Evolutionary conservation across 2,888 invertebrate species (phyloP).

Genomic region (Eucera pruinosa): DNA sequence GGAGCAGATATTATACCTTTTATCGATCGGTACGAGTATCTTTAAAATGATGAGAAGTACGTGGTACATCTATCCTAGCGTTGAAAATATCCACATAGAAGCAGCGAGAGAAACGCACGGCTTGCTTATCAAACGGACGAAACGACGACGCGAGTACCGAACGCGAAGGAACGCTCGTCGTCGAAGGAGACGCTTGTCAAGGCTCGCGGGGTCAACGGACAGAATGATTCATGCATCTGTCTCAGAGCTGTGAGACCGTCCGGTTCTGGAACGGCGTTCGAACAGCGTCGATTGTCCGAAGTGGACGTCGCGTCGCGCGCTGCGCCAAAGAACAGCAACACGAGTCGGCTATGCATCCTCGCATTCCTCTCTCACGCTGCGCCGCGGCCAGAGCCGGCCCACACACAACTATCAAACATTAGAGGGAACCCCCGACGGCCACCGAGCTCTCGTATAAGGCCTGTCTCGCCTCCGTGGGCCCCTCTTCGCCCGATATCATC

Average conservation of each 20-base stretch:
- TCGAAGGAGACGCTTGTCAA: slow-evolving; percentile 5
- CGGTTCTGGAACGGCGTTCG: slow-evolving; percentile 61
- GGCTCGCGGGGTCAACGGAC: slow-evolving; percentile 64
- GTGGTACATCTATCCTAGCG: too few species aligned
- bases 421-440: slow-evolving; percentile 73
- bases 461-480: slow-evolving; percentile 66
- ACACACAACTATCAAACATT: slow-evolving; percentile 79
- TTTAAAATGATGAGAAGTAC: too few species aligned
- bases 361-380: slow-evolving; percentile 84
- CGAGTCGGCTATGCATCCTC: slow-evolving; percentile 80
- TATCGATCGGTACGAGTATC: too few species aligned
- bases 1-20: too few species aligned
- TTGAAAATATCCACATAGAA: too few species aligned
- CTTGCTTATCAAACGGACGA: slow-evolving; percentile 12
- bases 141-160: neutral
- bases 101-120: too few species aligned
- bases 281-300: slow-evolving; percentile 68
- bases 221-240: slow-evolving; percentile 66
- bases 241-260: slow-evolving; percentile 59
- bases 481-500: slow-evolving; percentile 46
- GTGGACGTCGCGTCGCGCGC: slow-evolving; percentile 66
- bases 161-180: slow-evolving; percentile 15
- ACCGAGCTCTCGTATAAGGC: slow-evolving; percentile 77
- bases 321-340: slow-evolving; percentile 73
- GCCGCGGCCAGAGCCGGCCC: slow-evolving; percentile 74